Evolutionary conservation across 1,140 invertebrate species (phyloP).

Genomic region (Eupeodes corollae): DNA sequence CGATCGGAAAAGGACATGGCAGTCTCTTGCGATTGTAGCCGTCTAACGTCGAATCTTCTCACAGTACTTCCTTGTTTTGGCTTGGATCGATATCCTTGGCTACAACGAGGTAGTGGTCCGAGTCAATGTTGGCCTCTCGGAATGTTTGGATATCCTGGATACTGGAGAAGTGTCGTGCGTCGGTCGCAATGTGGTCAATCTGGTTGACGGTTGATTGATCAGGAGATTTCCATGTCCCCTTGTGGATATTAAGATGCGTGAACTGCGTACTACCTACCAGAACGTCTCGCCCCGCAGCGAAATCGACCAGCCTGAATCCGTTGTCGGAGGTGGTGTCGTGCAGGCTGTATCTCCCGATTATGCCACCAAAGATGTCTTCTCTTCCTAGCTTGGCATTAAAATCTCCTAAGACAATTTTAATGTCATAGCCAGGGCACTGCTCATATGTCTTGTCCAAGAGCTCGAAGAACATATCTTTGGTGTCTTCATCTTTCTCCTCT

Average conservation of each 20-base stretch:
- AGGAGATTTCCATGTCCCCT: constrained; percentile 9
- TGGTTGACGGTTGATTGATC: constrained; percentile 12
- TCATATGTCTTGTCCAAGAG: not conserved
- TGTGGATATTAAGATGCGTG: constrained; percentile 12
- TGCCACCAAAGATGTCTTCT: not conserved
- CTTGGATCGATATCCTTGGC: too few species aligned
- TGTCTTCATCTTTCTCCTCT: not conserved
- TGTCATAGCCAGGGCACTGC: too few species aligned
- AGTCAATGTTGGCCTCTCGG: constrained; percentile 1
- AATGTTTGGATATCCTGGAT: constrained; percentile 7
- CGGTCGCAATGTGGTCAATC: constrained; percentile 12
- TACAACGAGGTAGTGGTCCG: not conserved
- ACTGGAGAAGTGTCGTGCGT: constrained; percentile 2
- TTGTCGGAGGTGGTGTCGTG: constrained; percentile 8
- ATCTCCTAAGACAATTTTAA: constrained; percentile 1
- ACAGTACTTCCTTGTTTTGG: not conserved
- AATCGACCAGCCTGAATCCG: constrained; percentile 10
- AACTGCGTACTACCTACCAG: constrained; percentile 9
- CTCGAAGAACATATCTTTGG: not conserved
- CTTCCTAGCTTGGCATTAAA: constrained; percentile 2
- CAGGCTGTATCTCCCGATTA: not conserved
- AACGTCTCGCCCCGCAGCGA: constrained; percentile 5
- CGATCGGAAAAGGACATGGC: too few species aligned
- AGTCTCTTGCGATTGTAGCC: not conserved
- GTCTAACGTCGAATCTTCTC: not conserved